A percentile compares a stretch with the other conserved stretches of the same genome.
Conservation (phyloP, 1,140 invertebrate species). For the Trialeurodes vaporariorum region DNA sequence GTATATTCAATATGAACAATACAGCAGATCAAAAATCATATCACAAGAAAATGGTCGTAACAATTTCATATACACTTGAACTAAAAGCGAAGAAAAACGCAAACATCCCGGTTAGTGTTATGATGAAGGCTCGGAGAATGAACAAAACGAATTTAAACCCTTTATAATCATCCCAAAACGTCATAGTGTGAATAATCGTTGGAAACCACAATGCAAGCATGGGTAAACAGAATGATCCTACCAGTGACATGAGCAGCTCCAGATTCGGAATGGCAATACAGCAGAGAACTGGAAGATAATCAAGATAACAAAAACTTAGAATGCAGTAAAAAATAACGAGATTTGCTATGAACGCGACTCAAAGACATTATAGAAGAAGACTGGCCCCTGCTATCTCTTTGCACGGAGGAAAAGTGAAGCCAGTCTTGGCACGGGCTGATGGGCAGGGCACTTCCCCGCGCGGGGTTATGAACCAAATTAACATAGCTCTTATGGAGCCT, state of each 20-base stretch:
- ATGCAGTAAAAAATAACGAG: too few species aligned
- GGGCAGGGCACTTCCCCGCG: too few species aligned
- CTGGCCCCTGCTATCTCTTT: too few species aligned
- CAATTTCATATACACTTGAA: not conserved
- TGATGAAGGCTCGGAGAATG: not conserved
- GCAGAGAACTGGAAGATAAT: conserved; percentile 51
- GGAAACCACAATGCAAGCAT: conserved; percentile 72
- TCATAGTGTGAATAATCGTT: conserved; percentile 61
- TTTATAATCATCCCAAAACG: conserved; percentile 44
- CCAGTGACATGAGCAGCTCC: conserved; percentile 70
- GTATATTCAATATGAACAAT: too few species aligned
- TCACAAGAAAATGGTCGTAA: not conserved
- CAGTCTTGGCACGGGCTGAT: too few species aligned
- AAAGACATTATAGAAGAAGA: too few species aligned
- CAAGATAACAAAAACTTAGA: too few species aligned
- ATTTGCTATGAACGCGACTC: too few species aligned
- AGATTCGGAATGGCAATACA: conserved; percentile 67
- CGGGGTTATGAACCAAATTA: too few species aligned
- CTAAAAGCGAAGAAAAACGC: not conserved
- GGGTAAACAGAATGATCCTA: conserved; percentile 73
- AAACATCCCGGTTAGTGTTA: not conserved
- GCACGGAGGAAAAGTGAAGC: too few species aligned
- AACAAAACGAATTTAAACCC: not conserved
- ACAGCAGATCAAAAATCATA: too few species aligned
- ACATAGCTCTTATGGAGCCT: too few species aligned